These are phyloP conservation scores for Chesias legatella DNA, from an alignment of 2,888 invertebrate genomes.

Conservation along the genomic window DNA sequence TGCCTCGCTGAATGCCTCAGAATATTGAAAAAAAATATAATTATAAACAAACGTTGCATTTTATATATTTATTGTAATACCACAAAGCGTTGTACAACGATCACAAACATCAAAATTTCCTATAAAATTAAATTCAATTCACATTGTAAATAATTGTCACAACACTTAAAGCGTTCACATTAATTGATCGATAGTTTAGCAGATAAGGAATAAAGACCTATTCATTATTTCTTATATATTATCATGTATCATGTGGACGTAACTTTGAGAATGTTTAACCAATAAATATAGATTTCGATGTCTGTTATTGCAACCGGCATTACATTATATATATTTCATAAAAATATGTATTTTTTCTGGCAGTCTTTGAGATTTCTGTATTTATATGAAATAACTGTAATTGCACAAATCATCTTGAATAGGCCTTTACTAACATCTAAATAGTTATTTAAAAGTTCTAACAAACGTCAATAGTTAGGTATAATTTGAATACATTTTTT, in stretches of 20 bases:
- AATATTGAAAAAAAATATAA: too few species aligned
- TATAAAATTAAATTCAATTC: slow-evolving; percentile 67
- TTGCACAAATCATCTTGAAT: slow-evolving; percentile 30
- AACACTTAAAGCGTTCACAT: slow-evolving; percentile 74
- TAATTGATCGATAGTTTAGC: slow-evolving; percentile 70
- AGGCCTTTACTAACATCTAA: slow-evolving; percentile 36
- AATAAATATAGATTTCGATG: too few species aligned
- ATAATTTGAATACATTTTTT: slow-evolving; percentile 43
- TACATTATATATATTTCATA: too few species aligned
- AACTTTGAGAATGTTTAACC: too few species aligned
- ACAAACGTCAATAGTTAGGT: slow-evolving; percentile 40
- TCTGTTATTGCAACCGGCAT: too few species aligned
- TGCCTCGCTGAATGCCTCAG: too few species aligned
- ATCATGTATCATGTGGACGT: too few species aligned
- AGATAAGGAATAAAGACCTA: slow-evolving; percentile 33
- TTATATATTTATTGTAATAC: too few species aligned
- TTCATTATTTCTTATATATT: slow-evolving; percentile 15
- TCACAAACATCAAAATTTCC: slow-evolving; percentile 71
- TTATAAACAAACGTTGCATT: too few species aligned
- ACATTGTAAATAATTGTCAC: slow-evolving; percentile 69
- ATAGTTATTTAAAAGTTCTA: slow-evolving; percentile 45
- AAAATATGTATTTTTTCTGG: too few species aligned
- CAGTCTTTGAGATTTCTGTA: too few species aligned
- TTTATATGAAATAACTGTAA: background rate
- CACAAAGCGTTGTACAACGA: slow-evolving; percentile 74